A percentile compares a stretch with the other conserved stretches of the same genome.
These are phyloP conservation scores for Sebastes alutus DNA, from an alignment of 2,797 vertebrate genomes.

Conservation along the genomic window DNA sequence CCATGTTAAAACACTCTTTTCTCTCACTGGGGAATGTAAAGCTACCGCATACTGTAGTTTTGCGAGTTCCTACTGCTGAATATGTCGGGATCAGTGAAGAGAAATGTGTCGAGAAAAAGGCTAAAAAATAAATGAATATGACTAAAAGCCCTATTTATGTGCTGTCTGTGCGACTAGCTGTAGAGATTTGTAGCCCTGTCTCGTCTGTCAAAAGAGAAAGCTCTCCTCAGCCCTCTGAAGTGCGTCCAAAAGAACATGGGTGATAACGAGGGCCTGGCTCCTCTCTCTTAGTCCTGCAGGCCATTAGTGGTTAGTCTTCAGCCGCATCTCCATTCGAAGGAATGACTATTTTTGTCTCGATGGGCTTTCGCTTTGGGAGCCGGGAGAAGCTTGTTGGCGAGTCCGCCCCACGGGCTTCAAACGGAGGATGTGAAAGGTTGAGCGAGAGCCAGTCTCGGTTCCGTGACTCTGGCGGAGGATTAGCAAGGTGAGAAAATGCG, in stretches of 20 bases:
- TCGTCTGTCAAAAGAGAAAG: slow-evolving; percentile 47
- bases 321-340: slow-evolving; percentile 27
- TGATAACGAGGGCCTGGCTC: slow-evolving; percentile 70
- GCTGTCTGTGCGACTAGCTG: slow-evolving; percentile 14
- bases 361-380: slow-evolving; percentile 36
- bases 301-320: slow-evolving; percentile 62
- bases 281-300: slow-evolving; percentile 38
- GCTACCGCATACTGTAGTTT: neutral
- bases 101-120: slow-evolving; percentile 31
- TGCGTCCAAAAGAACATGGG: slow-evolving; percentile 65
- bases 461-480: slow-evolving; percentile 34
- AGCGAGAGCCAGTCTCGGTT: slow-evolving; percentile 38
- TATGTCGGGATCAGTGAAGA: slow-evolving; percentile 3
- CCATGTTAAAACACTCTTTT: slow-evolving; percentile 24
- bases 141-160: slow-evolving; percentile 44
- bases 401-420: slow-evolving; percentile 34
- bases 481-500: slow-evolving; percentile 56
- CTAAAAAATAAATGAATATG: slow-evolving; percentile 34
- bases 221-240: slow-evolving; percentile 52
- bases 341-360: slow-evolving; percentile 39
- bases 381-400: neutral
- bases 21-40: slow-evolving; percentile 28
- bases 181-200: slow-evolving; percentile 30
- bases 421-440: slow-evolving; percentile 23
- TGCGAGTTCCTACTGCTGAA: neutral